Evolutionary conservation across 2,113 vertebrate species (phyloP).

Genomic region (Pseudonaja textilis): DNA sequence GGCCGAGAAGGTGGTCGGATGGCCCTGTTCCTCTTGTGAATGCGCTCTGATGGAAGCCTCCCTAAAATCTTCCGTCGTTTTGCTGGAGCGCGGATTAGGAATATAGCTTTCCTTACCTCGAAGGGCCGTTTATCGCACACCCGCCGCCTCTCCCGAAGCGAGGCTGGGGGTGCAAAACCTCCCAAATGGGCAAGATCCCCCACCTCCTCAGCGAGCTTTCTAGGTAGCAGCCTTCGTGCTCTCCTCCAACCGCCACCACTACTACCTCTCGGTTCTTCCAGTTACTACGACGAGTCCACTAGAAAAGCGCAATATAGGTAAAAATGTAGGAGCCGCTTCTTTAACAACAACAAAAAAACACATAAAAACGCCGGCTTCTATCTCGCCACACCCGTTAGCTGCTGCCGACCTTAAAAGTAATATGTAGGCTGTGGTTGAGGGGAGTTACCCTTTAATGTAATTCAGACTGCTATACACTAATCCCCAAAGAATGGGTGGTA

Average conservation of each 20-base stretch:
- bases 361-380: neutral
- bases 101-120: neutral
- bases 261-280: neutral
- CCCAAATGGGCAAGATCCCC: no score
- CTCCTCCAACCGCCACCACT: neutral
- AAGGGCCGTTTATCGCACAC: neutral
- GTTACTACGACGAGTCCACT: neutral
- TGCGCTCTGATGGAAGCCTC: neutral
- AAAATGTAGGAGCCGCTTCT: neutral
- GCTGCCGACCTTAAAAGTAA: neutral
- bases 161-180: neutral
- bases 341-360: no score
- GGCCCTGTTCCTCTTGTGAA: neutral
- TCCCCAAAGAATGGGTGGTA: neutral
- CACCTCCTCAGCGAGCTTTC: no score
- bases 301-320: neutral
- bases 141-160: neutral
- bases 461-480: neutral
- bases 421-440: neutral
- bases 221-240: no score
- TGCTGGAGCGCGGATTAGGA: no score
- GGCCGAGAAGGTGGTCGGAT: neutral
- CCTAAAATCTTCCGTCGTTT: neutral
- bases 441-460: neutral
- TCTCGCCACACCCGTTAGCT: neutral